A percentile compares a stretch with the other conserved stretches of the same genome.
phyloP scores from a whole-genome alignment of 2,797 vertebrate species.

The Phataginus tetradactyla region DNA sequence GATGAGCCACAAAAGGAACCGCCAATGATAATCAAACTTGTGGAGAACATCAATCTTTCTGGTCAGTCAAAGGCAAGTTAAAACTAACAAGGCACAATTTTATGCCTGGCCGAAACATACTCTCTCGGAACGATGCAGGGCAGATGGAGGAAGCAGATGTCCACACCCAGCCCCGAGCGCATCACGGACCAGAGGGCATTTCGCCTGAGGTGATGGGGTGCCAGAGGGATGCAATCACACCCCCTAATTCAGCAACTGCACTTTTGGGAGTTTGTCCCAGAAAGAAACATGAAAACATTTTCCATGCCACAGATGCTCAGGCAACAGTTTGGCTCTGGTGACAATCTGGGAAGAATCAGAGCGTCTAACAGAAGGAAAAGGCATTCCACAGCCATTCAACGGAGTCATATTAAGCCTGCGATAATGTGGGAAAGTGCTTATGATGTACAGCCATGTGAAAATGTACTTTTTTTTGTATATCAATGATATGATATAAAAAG shows the following conservation, averaged over 20 bases:
- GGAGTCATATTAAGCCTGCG: background rate
- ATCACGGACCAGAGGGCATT: background rate
- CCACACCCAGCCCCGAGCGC: background rate
- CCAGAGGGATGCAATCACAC: background rate
- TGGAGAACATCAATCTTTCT: background rate
- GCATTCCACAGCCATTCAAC: background rate
- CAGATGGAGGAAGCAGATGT: background rate
- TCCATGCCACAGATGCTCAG: background rate
- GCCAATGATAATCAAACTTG: too few relatives aligned
- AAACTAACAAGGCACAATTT: background rate
- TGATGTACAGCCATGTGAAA: background rate
- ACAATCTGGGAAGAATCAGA: background rate
- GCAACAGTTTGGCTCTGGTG: background rate
- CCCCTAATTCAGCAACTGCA: background rate
- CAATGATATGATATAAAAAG: background rate
- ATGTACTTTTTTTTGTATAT: background rate
- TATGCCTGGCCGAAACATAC: background rate
- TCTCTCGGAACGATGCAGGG: background rate
- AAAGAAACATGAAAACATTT: background rate
- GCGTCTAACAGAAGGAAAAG: background rate
- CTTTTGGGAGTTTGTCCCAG: background rate
- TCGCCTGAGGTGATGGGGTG: rapidly evolving
- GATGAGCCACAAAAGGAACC: background rate
- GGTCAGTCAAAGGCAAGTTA: background rate
- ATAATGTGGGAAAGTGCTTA: background rate